Evolutionary conservation across 2,888 invertebrate genomes (phyloP), one percentile per base, ranked within the genome.

Genomic region (Eucriotettix oculatus): DNA sequence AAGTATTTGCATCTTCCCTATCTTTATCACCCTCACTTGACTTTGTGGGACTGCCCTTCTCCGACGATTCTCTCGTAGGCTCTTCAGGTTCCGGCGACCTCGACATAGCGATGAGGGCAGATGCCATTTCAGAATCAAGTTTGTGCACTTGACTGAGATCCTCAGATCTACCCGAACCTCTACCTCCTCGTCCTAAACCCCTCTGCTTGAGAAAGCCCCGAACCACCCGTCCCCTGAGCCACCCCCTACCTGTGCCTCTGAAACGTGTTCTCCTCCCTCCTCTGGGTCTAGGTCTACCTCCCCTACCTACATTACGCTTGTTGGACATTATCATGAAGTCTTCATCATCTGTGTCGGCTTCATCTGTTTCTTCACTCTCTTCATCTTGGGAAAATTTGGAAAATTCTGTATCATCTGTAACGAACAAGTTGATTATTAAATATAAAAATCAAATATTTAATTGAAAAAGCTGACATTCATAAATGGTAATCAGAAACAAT

Each of bases 91-190:
- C 52, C 44, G 64, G 53, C 1, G 57, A 52, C 12, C 58, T 55
- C n/a, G 61, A 57, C 73, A 74, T 73, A 1, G 73, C 73, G 59
- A 66, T 71, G 14, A 73, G 72, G 9, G 72, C 73, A 57, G 72
- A 73, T 48, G 73, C 73, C 74, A 74, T 74, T 68, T 73, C 74
- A 63, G 70, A 67, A 56, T 74, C 72, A 17, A 74, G 66, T 16
- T 71, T 68, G 12, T 72, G 68, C 0, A 70, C 71, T 64, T 72
- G 73, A 16, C 73, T 73, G 60, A 67, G 67, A 54, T 73, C 72
- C 66, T 73, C 73, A 1, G 71, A 71, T 42, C 73, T 68, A 40
- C 72, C 73, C 62, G 71, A 69, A 5, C 72, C 68, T 14, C 72
- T 72, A 10, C 74, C 73, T 60, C 73, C 68, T 12, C 72, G 69